Evolutionary conservation across 2,888 invertebrate genomes (phyloP).

Genomic region (Electrophaes corylata): DNA sequence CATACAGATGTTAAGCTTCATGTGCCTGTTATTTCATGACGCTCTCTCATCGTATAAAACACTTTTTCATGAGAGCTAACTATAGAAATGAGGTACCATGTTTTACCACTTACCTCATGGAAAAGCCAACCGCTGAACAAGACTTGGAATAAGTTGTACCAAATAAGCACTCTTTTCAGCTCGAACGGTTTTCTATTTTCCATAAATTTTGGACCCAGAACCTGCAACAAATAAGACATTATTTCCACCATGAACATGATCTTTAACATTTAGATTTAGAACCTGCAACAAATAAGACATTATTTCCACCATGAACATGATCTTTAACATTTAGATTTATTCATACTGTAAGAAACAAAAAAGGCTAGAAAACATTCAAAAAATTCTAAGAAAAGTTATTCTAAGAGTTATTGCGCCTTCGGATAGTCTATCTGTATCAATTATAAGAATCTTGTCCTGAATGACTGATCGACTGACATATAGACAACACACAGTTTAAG

Average conservation of each 20-base stretch:
- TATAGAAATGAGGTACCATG: not conserved
- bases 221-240: slow-evolving; percentile 58
- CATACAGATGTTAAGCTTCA: no score
- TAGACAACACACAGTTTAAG: no score
- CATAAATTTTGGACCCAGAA: slow-evolving; percentile 92
- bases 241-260: not conserved
- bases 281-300: slow-evolving; percentile 66
- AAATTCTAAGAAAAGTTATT: no score
- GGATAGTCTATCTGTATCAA: no score
- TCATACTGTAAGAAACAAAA: no score
- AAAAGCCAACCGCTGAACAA: slow-evolving; percentile 90
- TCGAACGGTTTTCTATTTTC: slow-evolving; percentile 93
- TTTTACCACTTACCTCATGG: slow-evolving; percentile 83
- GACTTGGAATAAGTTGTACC: slow-evolving; percentile 94
- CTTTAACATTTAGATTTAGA: slow-evolving; percentile 87
- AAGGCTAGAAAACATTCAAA: no score
- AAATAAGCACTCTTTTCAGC: slow-evolving; percentile 89
- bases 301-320: not conserved
- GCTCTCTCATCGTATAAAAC: no score
- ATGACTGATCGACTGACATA: no score
- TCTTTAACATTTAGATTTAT: slow-evolving; percentile 87
- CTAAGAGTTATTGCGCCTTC: no score
- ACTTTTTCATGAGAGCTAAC: no score
- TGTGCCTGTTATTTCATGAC: no score
- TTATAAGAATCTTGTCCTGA: no score